These are phyloP conservation scores for Drosophila colorata DNA, from an alignment of 2,888 invertebrate genomes.

Conservation along the genomic window DNA sequence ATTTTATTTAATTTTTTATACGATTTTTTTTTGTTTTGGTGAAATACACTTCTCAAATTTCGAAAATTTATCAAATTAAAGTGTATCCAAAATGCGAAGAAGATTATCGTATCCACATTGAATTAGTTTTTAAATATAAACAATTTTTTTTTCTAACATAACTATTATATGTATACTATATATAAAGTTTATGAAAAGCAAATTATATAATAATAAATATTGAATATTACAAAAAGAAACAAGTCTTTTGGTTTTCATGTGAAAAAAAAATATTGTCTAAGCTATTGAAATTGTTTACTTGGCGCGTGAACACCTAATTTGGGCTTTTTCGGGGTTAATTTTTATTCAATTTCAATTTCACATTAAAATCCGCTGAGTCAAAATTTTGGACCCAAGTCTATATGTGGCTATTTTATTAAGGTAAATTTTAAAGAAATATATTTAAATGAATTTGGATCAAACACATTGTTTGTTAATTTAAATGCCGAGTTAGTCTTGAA, in stretches of 20 bases:
- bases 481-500: too few species aligned
- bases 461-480: too few species aligned
- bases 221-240: conserved; percentile 66
- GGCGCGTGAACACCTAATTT: too few species aligned
- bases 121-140: conserved; percentile 55
- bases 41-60: conserved; percentile 1
- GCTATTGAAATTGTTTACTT: too few species aligned
- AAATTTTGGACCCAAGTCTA: too few species aligned
- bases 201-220: conserved; percentile 77
- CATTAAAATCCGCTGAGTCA: too few species aligned
- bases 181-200: conserved; percentile 64
- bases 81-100: conserved; percentile 28
- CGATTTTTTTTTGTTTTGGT: conserved; percentile 27
- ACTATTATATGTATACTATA: conserved; percentile 68
- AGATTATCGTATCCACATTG: conserved; percentile 24
- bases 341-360: too few species aligned
- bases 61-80: conserved; percentile 8
- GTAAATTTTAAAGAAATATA: too few species aligned
- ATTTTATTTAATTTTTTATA: conserved; percentile 37
- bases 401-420: too few species aligned
- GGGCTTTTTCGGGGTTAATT: too few species aligned
- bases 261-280: too few species aligned
- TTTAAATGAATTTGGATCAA: too few species aligned
- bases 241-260: not conserved
- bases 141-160: conserved; percentile 61